Conservation (phyloP, 2,113 vertebrate genomes). For the Xenopus tropicalis region UCB_Xtro_10.0 CM004449.2:102286001-102286500, state of each 20-base stretch:
- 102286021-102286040: slow-evolving; percentile 29
- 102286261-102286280: not conserved
- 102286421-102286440: slow-evolving; percentile 21
- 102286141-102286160: not conserved
- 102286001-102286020: slow-evolving; percentile 18
- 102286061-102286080: slow-evolving; percentile 45
- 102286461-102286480: slow-evolving; percentile 6
- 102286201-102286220: not conserved
- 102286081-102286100: slow-evolving; percentile 22
- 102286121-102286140: not conserved
- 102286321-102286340: slow-evolving; percentile 6
- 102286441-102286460: slow-evolving; percentile 15
- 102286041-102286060: slow-evolving; percentile 23
- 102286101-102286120: not conserved
- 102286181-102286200: not conserved
- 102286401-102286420: slow-evolving; percentile 6
- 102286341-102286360: slow-evolving; percentile 11
- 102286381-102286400: slow-evolving; percentile 29
- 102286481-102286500: slow-evolving; percentile 36
- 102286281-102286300: not conserved
- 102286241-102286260: not conserved
- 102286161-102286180: not conserved
- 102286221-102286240: too few species aligned
- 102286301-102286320: not conserved
- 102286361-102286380: slow-evolving; percentile 10